phyloP scores from a whole-genome alignment of 2,888 invertebrate genomes.

The Leucania comma region DNA sequence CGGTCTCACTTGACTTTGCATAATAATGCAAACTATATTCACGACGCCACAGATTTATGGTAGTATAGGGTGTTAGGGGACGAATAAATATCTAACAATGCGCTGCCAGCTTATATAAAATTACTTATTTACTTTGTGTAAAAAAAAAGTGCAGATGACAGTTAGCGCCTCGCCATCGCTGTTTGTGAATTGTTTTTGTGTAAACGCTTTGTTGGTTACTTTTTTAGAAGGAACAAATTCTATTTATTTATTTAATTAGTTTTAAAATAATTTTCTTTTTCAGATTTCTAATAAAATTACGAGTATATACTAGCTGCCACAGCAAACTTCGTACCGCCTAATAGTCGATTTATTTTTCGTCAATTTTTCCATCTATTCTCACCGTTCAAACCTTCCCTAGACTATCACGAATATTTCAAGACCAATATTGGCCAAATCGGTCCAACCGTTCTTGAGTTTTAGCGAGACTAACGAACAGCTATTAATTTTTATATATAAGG shows the following conservation, averaged over 20 bases:
- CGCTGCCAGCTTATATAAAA: slow-evolving; percentile 65
- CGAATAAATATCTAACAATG: slow-evolving; percentile 78
- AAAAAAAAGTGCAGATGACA: slow-evolving; percentile 52
- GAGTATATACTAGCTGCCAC: too few species aligned
- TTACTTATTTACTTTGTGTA: slow-evolving; percentile 63
- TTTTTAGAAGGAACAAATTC: not conserved
- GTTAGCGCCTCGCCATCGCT: slow-evolving; percentile 21
- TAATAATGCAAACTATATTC: slow-evolving; percentile 87
- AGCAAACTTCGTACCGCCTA: too few species aligned
- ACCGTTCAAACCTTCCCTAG: too few species aligned
- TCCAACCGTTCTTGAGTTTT: too few species aligned
- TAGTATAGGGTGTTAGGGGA: slow-evolving; percentile 75
- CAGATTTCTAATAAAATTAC: not conserved
- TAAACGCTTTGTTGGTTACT: not conserved
- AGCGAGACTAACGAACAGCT: too few species aligned
- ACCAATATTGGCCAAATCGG: too few species aligned
- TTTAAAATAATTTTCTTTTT: not conserved
- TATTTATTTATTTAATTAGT: not conserved
- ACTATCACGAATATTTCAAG: too few species aligned
- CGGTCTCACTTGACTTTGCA: slow-evolving; percentile 81
- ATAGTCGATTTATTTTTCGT: too few species aligned
- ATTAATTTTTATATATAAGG: too few species aligned
- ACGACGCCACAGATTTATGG: slow-evolving; percentile 81
- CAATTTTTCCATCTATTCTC: too few species aligned
- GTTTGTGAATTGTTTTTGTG: slow-evolving; percentile 18